Conservation (phyloP, 2,888 invertebrate species). For the Melinaea menophilus region DNA sequence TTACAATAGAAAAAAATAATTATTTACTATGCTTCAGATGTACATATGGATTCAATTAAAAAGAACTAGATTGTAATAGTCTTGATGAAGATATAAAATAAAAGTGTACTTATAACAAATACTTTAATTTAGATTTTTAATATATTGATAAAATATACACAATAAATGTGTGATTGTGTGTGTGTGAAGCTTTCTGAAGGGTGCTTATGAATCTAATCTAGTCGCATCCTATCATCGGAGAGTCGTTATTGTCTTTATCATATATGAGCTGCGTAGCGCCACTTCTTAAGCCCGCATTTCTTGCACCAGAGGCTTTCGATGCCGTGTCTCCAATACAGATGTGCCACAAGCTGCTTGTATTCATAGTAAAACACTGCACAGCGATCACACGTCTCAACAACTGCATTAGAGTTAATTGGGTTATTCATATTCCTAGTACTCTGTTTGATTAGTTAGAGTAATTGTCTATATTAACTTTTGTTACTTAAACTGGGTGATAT, state of each 20-base stretch:
- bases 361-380: constrained; percentile 50
- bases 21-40: too few relatives aligned
- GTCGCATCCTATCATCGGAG: constrained; percentile 61
- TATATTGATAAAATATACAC: too few relatives aligned
- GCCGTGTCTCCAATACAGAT: constrained; percentile 63
- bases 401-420: constrained; percentile 31
- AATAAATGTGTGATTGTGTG: not conserved
- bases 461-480: too few relatives aligned
- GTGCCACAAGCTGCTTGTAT: constrained; percentile 54
- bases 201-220: not conserved
- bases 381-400: constrained; percentile 45
- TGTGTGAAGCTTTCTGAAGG: not conserved
- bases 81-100: too few relatives aligned
- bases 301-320: constrained; percentile 54
- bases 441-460: constrained; percentile 7
- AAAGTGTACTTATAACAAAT: too few relatives aligned
- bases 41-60: too few relatives aligned
- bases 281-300: constrained; percentile 48
- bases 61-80: too few relatives aligned
- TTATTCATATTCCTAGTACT: constrained; percentile 40
- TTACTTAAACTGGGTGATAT: too few relatives aligned
- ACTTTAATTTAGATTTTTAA: too few relatives aligned
- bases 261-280: constrained; percentile 57
- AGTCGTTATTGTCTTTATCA: constrained; percentile 43
- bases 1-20: too few relatives aligned